phyloP scores from a whole-genome alignment of 2,113 vertebrate species.

The Pelecanus crispus region DNA sequence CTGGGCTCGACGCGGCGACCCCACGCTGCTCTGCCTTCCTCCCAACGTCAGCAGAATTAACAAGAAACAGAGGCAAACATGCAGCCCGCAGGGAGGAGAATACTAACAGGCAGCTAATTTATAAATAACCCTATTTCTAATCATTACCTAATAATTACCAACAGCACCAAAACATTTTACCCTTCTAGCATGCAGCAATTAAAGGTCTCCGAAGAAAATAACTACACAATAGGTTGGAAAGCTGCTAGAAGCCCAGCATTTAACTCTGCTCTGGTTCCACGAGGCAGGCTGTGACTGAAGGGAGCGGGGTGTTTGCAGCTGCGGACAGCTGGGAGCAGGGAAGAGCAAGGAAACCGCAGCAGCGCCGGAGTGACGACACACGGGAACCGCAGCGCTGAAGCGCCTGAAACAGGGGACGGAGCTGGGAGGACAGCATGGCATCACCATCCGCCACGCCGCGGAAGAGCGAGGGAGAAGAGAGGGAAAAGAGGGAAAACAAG shows the following conservation, averaged over 20 bases:
- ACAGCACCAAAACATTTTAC: not conserved
- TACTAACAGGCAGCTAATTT: not conserved
- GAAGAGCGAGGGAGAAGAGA: no score
- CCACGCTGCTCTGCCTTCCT: rapidly evolving
- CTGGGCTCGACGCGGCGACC: rapidly evolving
- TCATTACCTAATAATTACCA: not conserved
- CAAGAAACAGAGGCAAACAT: not conserved
- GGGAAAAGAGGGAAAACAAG: not conserved
- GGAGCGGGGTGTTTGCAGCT: rapidly evolving
- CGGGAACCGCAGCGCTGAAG: rapidly evolving
- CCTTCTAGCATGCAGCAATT: not conserved
- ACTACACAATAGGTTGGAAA: not conserved
- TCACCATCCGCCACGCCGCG: not conserved
- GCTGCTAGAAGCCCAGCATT: not conserved
- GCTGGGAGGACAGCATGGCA: not conserved
- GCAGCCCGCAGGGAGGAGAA: not conserved
- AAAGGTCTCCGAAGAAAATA: not conserved
- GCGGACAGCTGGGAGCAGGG: rapidly evolving
- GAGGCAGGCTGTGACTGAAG: not conserved
- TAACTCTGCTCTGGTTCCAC: not conserved
- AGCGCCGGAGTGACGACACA: rapidly evolving
- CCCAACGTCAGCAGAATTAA: not conserved
- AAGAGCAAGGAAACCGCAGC: not conserved
- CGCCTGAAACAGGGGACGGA: rapidly evolving
- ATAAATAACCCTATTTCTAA: not conserved